Conservation (phyloP, 2,797 vertebrate genomes). For the Fringilla coelebs region DNA sequence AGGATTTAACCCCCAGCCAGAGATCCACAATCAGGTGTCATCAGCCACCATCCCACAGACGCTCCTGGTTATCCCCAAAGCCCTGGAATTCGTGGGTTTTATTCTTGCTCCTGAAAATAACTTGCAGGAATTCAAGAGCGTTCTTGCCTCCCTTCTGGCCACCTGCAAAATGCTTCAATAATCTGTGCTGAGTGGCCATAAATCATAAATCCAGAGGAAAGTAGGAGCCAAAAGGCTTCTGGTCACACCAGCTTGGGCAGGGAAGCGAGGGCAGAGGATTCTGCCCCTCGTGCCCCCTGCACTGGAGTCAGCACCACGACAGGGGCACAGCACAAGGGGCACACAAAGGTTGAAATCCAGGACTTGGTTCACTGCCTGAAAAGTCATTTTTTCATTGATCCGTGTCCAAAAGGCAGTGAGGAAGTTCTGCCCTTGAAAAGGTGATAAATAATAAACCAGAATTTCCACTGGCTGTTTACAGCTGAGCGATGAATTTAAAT, state of each 20-base stretch:
- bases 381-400: not conserved
- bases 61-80: not conserved
- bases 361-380: fast-evolving
- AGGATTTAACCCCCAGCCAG: not conserved
- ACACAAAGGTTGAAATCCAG: not conserved
- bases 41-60: fast-evolving
- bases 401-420: not conserved
- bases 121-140: not conserved
- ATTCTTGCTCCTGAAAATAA: not conserved
- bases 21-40: not conserved
- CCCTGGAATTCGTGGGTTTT: not conserved
- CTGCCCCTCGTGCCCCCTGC: not conserved
- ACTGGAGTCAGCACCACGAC: not conserved
- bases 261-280: not conserved
- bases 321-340: not conserved
- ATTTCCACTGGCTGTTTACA: not conserved
- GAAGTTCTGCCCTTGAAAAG: not conserved
- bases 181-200: not conserved
- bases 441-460: not conserved
- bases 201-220: not conserved
- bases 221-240: not conserved
- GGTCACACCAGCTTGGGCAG: not conserved
- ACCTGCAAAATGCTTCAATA: not conserved
- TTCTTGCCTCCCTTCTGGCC: not conserved
- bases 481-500: not conserved